Evolutionary conservation across 2,797 vertebrate genomes (phyloP).

Genomic region (Scarus forsteni): DNA sequence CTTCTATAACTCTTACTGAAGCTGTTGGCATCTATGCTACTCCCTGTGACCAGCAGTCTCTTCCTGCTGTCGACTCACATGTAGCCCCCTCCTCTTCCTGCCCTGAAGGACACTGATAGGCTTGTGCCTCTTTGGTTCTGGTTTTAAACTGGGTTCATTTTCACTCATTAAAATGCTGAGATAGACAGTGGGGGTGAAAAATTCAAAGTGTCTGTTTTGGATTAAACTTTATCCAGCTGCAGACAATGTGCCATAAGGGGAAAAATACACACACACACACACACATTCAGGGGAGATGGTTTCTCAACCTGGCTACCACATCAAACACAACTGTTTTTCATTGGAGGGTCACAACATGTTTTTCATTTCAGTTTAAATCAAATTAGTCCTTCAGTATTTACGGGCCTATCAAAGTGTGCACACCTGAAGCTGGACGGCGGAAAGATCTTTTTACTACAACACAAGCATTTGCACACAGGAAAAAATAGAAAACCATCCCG

Average conservation of each 20-base stretch:
- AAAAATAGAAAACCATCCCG: slow-evolving; percentile 8
- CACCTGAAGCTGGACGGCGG: slow-evolving; percentile 57
- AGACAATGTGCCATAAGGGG: slow-evolving; percentile 42
- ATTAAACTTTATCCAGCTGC: slow-evolving; percentile 62
- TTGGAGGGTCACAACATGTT: slow-evolving; percentile 75
- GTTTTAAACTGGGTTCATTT: too few relatives aligned
- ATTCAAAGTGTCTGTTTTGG: slow-evolving; percentile 4
- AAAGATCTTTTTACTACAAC: slow-evolving; percentile 14
- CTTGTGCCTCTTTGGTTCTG: too few relatives aligned
- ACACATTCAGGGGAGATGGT: slow-evolving; percentile 7
- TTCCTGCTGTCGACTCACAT: too few relatives aligned
- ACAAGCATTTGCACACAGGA: slow-evolving; percentile 10
- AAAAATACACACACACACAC: not conserved
- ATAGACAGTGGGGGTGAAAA: slow-evolving; percentile 31
- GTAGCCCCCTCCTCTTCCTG: too few relatives aligned
- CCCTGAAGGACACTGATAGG: too few relatives aligned
- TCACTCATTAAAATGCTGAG: too few relatives aligned
- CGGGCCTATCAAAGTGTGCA: slow-evolving; percentile 50
- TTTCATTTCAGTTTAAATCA: slow-evolving; percentile 81
- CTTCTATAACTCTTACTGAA: too few relatives aligned
- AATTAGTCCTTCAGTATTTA: slow-evolving; percentile 76
- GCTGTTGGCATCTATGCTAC: too few relatives aligned
- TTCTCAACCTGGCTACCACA: slow-evolving; percentile 68
- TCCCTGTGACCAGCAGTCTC: too few relatives aligned
- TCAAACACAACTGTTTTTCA: slow-evolving; percentile 71